Evolutionary conservation across 2,797 vertebrate species (phyloP), one percentile per base, ranked within the genome.

Genomic region (Falco concolor): DNA sequence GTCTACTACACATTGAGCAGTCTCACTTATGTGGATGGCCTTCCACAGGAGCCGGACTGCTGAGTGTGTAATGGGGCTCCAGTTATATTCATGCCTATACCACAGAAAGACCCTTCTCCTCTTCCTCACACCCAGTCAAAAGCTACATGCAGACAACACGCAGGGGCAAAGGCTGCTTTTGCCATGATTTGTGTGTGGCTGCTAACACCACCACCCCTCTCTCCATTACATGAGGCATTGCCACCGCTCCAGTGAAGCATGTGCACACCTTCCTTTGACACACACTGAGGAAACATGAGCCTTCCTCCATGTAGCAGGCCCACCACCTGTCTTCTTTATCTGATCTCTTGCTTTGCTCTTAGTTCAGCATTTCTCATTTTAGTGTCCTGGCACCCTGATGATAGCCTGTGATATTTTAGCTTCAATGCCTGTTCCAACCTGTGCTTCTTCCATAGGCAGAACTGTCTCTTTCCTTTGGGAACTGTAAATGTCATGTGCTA

Each of bases 61-160:
- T 80, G 38, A 28, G 47, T 1, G 0, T 21, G 8, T 2, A 20
- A n/a, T 1, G 9, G 56, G 20, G 59, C 61, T 64, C 30, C 16
- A 1, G n/a, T 6, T 52, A 40, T 61, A 27, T 40, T 82, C 77
- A 61, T 23, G 44, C 24, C 30, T 19, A 28, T 21, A 24, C 36
- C 40, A 45, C 69, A 81, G 49, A 75, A 59, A 50, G 32, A 49
- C 38, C 32, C 19, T 93, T 81, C 60, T 76, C 28, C 28, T 81
- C 25, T 44, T 80, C 36, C 50, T 60, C 49, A 22, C n/a, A 38
- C 49, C 32, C 25, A 1, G 10, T 8, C 67, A 38, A 53, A 81
- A 83, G n/a, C 68, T 52, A 42, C 32, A 36, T 1, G 1, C 22
- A 40, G 34, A 2, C 3, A 13, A 12, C 38, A 27, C 0, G 0